These are phyloP conservation scores for Oncorhynchus masou DNA, from an alignment of 2,113 vertebrate species.

Conservation along the genomic window DNA sequence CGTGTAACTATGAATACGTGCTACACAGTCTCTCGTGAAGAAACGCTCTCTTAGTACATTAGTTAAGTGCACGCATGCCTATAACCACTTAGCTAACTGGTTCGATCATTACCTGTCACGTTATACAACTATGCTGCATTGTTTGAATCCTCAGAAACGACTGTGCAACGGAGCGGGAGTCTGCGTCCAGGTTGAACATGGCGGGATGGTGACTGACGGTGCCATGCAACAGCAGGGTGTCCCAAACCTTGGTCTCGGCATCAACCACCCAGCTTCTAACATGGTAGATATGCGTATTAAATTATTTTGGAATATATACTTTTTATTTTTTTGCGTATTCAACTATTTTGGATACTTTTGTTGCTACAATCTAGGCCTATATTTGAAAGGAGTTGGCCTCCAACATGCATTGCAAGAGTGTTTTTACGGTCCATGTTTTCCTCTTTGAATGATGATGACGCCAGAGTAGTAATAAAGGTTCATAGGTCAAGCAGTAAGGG, in stretches of 20 bases:
- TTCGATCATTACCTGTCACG: background rate
- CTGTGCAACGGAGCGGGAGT: conserved; percentile 51
- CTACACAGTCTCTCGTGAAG: too few relatives aligned
- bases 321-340: too few relatives aligned
- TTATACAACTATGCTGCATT: background rate
- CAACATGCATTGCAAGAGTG: too few relatives aligned
- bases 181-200: background rate
- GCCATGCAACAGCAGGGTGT: conserved; percentile 26
- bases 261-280: background rate
- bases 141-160: conserved; percentile 71
- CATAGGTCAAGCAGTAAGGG: background rate
- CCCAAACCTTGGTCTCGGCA: conserved; percentile 13
- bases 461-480: background rate
- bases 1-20: too few relatives aligned
- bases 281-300: conserved; percentile 17
- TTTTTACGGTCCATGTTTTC: background rate
- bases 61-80: background rate
- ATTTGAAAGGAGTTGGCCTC: too few relatives aligned
- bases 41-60: too few relatives aligned
- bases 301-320: background rate
- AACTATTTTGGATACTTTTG: too few relatives aligned
- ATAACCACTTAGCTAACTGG: too few relatives aligned
- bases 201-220: background rate
- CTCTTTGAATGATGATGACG: background rate
- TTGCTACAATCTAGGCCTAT: background rate